Percentiles rank a stretch among this genome's conserved stretches.
These are phyloP conservation scores for Hirudinaria manillensis DNA, from an alignment of 2,888 invertebrate genomes.

Conservation along the genomic window DNA sequence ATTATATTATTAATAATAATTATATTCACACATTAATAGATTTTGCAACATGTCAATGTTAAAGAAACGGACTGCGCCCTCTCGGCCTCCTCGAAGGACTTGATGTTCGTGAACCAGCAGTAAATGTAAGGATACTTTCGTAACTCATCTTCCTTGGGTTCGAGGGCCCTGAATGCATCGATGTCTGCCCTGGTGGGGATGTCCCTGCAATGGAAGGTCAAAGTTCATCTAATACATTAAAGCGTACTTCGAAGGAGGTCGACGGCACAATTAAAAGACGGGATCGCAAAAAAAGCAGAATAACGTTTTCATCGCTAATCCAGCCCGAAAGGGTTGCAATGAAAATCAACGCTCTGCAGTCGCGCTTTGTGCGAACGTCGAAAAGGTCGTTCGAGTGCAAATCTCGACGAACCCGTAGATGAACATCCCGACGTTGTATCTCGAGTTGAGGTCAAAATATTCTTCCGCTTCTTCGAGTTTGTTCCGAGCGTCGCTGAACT, in stretches of 20 bases:
- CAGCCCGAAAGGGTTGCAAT: too few species aligned
- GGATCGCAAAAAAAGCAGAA: too few species aligned
- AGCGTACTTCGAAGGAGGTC: too few species aligned
- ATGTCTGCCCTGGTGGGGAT: background rate
- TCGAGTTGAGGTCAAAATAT: slow-evolving; percentile 2
- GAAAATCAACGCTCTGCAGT: too few species aligned
- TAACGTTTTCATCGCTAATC: too few species aligned
- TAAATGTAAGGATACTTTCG: background rate
- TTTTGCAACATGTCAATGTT: too few species aligned
- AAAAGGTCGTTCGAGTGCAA: too few species aligned
- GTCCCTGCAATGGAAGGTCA: background rate
- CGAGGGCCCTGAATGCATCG: slow-evolving; percentile 14
- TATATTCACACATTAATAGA: too few species aligned
- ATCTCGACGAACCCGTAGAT: slow-evolving; percentile 5
- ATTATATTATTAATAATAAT: too few species aligned
- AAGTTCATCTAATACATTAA: too few species aligned
- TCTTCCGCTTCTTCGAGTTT: background rate
- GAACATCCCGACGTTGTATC: background rate
- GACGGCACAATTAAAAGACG: too few species aligned
- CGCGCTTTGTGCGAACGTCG: too few species aligned
- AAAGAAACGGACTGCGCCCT: background rate
- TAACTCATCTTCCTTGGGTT: background rate
- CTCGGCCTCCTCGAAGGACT: background rate
- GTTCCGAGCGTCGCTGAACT: background rate
- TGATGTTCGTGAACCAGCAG: slow-evolving; percentile 3